Base-by-base conservation (phyloP, 2,888 invertebrate genomes). In the Agapostemon virescens region DNA sequence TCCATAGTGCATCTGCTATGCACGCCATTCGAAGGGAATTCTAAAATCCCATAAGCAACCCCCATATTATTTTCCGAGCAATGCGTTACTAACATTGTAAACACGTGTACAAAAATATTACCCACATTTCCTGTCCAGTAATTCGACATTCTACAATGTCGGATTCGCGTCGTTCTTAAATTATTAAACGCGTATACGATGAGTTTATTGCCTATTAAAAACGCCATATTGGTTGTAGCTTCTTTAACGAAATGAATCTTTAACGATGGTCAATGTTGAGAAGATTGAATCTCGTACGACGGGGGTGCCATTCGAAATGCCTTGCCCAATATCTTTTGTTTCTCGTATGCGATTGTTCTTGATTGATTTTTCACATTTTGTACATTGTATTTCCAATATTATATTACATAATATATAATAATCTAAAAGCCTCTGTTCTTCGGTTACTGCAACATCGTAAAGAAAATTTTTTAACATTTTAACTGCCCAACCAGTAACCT, bases 41-140 rank as follows among this genome's bases (percentile, higher is more conserved):
- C 69, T 55, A 71, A 83, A 83, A 86, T 86, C 79, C 74, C 77
- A 71, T 77, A 79, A 70, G 67, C 74, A 74, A 64, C 61, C 71
- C 71, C 40, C n/a, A 26, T 38, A 30, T 66, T 17, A 36, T 26
- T 52, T 40, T 40, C 23, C 58, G 26, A 55, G 45, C 15, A 42
- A 17, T 13, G 17, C 17, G 49, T 70, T 36, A 23, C 23, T 33
- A 66, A 45, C 55, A 42, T 69, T 26, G 71, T 63, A 30, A 78
- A 26, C 55, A 26, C 26, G 15, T 15, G 11, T 1, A 11, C 23
- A 42, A 72, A n/a, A 30, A 36, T 66, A 23, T 33, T 13, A 11
- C n/a, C 4, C 13, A 20, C 36, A 5, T 63, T 1, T 61, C 4
- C 61, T 61, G 33, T 61, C 0, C 17, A 4, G 20, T 61, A 36